Evolutionary conservation across 1,140 invertebrate species (phyloP), one percentile per base, ranked within the genome.

Genomic region (Eupristina koningsbergeri): DNA sequence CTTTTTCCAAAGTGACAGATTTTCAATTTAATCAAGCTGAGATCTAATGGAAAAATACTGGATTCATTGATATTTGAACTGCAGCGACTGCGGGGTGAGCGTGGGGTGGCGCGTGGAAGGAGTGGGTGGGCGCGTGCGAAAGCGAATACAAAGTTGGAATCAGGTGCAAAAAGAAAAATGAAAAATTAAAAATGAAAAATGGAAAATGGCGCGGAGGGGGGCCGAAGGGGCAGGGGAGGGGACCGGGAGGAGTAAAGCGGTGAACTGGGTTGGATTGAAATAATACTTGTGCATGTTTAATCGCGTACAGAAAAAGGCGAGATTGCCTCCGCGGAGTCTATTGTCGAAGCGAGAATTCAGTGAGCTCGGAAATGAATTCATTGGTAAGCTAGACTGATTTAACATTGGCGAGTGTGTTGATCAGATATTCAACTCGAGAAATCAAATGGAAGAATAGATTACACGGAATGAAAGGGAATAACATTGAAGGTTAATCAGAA

Each of bases 1-100:
- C 91, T 91, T 92, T 92, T 92, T 88, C 89, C 89, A 90, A 92
- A 92, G 91, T 92, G 92, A 92, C 92, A 92, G 92, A 92, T 92
- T 92, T 92, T 92, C 92, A 91, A 92, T 92, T 91, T 90, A 91
- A 92, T 92, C 91, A 89, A 92, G 89, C 89, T 89, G 86, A 90
- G 90, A 92, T 92, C 90, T 91, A 92, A 92, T 92, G 92, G 92
- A 91, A 91, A 92, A 91, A 92, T 92, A 89, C 90, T 87, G 89
- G 89, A 89, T 91, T 89, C 89, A 91, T 91, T 91, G 90, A 89
- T 89, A 87, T 86, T 86, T 86, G 88, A 88, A 88, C 88, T 83
- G 76, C 84, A 84, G 71, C 31, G 29, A 84, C 80, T 80, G 31
- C 79, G 80, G 86, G 86, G 86, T 84, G 80, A 80, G 81, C 85